phyloP scores from a whole-genome alignment of 2,113 vertebrate genomes.

The Oryzias javanicus region DNA sequence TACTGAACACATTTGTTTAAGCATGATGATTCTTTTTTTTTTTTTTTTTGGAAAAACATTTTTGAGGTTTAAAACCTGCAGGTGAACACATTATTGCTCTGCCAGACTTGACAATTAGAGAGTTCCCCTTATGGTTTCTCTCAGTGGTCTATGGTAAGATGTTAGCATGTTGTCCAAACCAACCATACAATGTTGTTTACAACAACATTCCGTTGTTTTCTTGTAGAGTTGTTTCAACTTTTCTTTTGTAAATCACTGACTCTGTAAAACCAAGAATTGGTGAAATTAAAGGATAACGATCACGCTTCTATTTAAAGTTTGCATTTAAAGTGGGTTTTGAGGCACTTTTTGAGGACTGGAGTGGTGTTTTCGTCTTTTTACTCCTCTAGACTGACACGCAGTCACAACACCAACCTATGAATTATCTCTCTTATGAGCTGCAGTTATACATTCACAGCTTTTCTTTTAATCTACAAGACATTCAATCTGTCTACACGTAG shows the following conservation, averaged over 20 bases:
- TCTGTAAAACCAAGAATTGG: constrained; percentile 38
- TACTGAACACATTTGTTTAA: too few species aligned
- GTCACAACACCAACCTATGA: constrained; percentile 57
- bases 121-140: constrained; percentile 33
- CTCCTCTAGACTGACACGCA: constrained; percentile 37
- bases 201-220: constrained; percentile 41
- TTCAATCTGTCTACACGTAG: too few species aligned
- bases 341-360: constrained; percentile 30
- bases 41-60: neutral
- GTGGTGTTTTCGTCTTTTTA: constrained; percentile 41
- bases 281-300: constrained; percentile 55
- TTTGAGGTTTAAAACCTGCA: neutral
- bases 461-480: neutral
- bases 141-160: constrained; percentile 53
- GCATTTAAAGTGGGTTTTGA: constrained; percentile 49
- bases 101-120: neutral
- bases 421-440: constrained; percentile 61
- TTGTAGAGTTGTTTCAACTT: constrained; percentile 30
- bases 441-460: constrained; percentile 40
- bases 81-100: too few species aligned
- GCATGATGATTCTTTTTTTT: neutral
- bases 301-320: constrained; percentile 56
- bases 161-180: constrained; percentile 48
- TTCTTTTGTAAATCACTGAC: constrained; percentile 53
- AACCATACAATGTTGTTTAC: constrained; percentile 43